Conservation (phyloP, 2,888 invertebrate species). For the Netelia virgata region DNA sequence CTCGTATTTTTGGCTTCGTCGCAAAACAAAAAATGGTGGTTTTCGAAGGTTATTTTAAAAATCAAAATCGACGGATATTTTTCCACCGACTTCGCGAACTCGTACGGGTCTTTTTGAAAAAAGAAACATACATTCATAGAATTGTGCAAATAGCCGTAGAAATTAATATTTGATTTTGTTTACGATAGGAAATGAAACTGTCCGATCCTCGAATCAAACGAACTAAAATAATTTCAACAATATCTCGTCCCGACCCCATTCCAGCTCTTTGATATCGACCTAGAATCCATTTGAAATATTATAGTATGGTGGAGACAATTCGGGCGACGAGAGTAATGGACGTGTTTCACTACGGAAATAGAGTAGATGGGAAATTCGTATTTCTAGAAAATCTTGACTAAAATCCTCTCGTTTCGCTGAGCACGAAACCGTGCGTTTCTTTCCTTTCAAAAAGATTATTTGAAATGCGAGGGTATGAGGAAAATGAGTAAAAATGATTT, state of each 20-base stretch:
- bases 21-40: no score
- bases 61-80: no score
- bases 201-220: neutral
- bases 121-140: no score
- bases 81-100: no score
- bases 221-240: slow-evolving; percentile 44
- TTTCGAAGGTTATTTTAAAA: no score
- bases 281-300: slow-evolving; percentile 55
- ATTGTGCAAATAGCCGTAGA: no score
- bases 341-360: slow-evolving; percentile 35
- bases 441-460: no score
- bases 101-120: no score
- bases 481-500: no score
- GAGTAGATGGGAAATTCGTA: slow-evolving; percentile 37
- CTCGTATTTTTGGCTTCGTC: no score
- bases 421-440: no score
- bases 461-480: no score
- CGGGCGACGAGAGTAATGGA: slow-evolving; percentile 40
- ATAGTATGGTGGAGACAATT: slow-evolving; percentile 40
- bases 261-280: slow-evolving; percentile 48
- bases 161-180: neutral
- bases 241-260: slow-evolving; percentile 49
- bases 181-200: neutral
- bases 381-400: slow-evolving; percentile 14
- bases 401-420: neutral